phyloP scores from a whole-genome alignment of 2,888 invertebrate species.

The Chaetogeoica ovagalla region DNA sequence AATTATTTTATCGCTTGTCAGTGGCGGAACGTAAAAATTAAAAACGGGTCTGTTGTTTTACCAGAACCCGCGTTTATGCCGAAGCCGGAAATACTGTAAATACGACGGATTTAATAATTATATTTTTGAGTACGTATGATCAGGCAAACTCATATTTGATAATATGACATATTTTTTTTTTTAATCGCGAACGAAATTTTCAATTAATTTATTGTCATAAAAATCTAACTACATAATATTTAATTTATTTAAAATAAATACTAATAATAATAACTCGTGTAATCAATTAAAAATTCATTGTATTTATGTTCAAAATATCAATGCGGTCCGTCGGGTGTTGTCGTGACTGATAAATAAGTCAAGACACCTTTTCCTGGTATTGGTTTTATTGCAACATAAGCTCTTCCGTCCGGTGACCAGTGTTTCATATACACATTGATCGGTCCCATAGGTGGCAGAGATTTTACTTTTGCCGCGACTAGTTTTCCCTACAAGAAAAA shows the following conservation, averaged over 20 bases:
- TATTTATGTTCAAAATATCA: constrained; percentile 2
- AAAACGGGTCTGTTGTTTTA: too few species aligned
- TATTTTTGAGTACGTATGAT: too few species aligned
- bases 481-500: constrained; percentile 55
- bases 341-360: constrained; percentile 66
- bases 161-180: too few species aligned
- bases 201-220: too few species aligned
- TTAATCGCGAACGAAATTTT: too few species aligned
- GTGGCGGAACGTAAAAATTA: too few species aligned
- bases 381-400: constrained; percentile 63
- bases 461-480: constrained; percentile 57
- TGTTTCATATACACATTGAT: constrained; percentile 63
- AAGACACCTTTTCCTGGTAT: constrained; percentile 64
- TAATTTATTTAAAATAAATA: not conserved
- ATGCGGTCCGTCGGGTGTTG: constrained; percentile 55
- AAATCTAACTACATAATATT: too few species aligned
- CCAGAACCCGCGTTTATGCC: too few species aligned
- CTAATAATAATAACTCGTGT: not conserved
- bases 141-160: too few species aligned
- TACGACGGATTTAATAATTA: too few species aligned
- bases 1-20: too few species aligned
- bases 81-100: too few species aligned
- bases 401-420: constrained; percentile 64
- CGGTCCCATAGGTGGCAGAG: constrained; percentile 63
- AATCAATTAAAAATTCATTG: constrained; percentile 2